phyloP scores from a whole-genome alignment of 2,113 vertebrate genomes.

The Cardinalis cardinalis region DNA sequence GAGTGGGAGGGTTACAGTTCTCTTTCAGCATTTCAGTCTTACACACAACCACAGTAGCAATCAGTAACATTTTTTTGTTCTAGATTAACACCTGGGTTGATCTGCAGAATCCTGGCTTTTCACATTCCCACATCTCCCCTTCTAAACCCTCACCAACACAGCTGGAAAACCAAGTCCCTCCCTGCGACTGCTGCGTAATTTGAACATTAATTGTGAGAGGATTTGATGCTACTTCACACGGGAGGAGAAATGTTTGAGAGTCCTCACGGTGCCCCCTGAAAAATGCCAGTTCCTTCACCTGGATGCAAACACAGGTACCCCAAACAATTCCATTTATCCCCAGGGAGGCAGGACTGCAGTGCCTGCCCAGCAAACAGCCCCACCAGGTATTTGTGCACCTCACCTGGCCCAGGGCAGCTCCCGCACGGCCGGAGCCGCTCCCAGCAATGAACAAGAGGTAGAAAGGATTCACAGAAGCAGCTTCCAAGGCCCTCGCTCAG shows the following conservation, averaged over 20 bases:
- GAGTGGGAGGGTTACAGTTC: background rate
- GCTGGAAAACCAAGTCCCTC: background rate
- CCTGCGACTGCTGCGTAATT: fast-evolving
- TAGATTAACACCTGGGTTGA: background rate
- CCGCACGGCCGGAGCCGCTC: fast-evolving
- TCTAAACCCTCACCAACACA: background rate
- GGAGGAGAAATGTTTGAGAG: background rate
- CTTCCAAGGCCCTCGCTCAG: background rate
- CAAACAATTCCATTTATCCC: fast-evolving
- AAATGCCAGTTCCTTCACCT: background rate
- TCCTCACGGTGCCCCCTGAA: background rate
- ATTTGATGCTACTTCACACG: background rate
- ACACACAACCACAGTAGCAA: background rate
- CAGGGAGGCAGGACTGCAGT: background rate
- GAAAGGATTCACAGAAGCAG: background rate
- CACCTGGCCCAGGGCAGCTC: background rate
- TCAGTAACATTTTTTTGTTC: background rate
- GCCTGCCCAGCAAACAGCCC: background rate
- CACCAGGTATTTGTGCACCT: background rate
- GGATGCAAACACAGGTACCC: background rate
- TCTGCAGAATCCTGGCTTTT: background rate
- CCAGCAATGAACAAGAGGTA: background rate
- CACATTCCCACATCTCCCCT: background rate
- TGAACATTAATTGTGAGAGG: background rate
- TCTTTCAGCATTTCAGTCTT: background rate